phyloP scores from a whole-genome alignment of 2,113 vertebrate genomes.

The Tetrao urogallus region DNA sequence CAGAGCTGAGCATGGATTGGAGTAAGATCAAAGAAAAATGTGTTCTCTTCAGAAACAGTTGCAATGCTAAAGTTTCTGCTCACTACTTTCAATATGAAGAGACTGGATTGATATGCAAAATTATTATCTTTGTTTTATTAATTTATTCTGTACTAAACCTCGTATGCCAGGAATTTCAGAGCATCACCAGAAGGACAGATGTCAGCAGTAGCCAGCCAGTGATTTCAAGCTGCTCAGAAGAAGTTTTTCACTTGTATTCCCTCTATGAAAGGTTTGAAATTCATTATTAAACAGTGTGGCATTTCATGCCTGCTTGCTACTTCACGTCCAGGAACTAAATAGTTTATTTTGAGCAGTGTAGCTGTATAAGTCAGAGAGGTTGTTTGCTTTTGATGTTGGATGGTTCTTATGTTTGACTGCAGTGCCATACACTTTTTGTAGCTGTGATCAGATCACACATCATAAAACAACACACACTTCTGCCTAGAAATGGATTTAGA shows the following conservation, averaged over 20 bases:
- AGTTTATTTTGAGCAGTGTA: constrained; percentile 25
- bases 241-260: constrained; percentile 33
- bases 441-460: constrained; percentile 62
- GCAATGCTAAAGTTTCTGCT: not conserved
- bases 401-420: constrained; percentile 9
- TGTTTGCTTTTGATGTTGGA: constrained; percentile 45
- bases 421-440: constrained; percentile 24
- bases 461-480: constrained; percentile 35
- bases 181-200: not conserved
- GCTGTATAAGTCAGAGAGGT: constrained; percentile 21
- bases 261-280: constrained; percentile 39
- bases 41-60: not conserved
- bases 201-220: constrained; percentile 19
- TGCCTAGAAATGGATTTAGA: not conserved
- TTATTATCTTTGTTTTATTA: constrained; percentile 36
- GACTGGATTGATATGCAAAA: not conserved
- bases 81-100: not conserved
- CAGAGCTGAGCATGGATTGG: not conserved
- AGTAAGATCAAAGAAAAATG: not conserved
- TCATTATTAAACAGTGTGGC: constrained; percentile 1
- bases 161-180: constrained; percentile 23
- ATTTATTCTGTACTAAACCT: constrained; percentile 23
- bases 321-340: constrained; percentile 40
- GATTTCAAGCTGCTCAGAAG: constrained; percentile 1
- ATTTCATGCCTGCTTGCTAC: constrained; percentile 57